Evolutionary conservation across 1,140 invertebrate species (phyloP), one percentile per base, ranked within the genome.

Genomic region (Temnothorax curvispinosus): DNA sequence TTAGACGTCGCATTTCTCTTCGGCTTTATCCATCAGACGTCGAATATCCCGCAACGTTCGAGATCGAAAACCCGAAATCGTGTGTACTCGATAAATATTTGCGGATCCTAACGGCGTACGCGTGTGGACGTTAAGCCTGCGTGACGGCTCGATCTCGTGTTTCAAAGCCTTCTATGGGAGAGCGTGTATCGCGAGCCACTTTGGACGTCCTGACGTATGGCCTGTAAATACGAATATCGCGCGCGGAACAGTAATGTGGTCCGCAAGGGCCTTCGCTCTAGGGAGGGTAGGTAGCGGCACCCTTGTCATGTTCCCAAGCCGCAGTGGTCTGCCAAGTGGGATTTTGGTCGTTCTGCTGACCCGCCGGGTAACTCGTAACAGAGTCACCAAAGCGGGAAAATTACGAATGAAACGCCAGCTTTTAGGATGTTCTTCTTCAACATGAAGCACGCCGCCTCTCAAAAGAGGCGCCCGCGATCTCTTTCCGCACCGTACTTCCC

Each of bases 201-300:
- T 74, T 47, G 75, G 81, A 77, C 87, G 58, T 47, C 35, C 84
- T 47, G 76, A 76, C 44, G 52, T 87, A 89, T 47, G 71, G 65
- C 56, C 44, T 87, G 88, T 89, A 89, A 89, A 90, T 89, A 89
- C 74, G 88, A 90, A 90, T 89, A 90, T 90, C 88, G 58, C 44
- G 56, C 69, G 54, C 18, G 58, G 76, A 86, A 89, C 78, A 71
- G 77, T 85, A 87, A 88, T 69, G 71, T 6, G 84, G 77, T 54
- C 56, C n/a, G 15, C 27, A 27, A 65, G 56, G 62, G n/a, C 27
- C 65, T 35, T 38, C 8, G n/a, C 76, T 35, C 21, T 27, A 76
- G 69, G 64, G 38, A 72, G 52, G 58, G 50, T 54, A 6, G 54
- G 56, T 52, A 27, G 27, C 27, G 27, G 54, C 41, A 71, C 44